Conservation (phyloP, 2,113 vertebrate genomes). For the Colaptes auratus region DNA sequence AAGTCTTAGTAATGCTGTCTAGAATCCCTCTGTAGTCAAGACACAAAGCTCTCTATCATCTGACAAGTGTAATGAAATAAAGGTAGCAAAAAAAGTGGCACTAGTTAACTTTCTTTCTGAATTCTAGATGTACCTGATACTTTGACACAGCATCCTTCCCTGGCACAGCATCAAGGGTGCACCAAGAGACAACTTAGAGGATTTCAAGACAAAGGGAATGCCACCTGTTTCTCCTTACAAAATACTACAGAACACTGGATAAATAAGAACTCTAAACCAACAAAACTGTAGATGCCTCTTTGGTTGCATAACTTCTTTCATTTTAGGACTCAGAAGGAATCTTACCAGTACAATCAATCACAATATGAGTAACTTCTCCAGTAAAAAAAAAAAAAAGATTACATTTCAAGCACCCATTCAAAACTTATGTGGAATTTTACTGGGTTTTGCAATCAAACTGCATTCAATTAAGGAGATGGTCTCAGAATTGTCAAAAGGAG, state of each 20-base stretch:
- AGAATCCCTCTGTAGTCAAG: not conserved
- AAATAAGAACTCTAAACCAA: not conserved
- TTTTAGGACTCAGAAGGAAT: not conserved
- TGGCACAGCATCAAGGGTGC: not conserved
- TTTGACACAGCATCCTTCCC: not conserved
- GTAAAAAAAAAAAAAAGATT: not conserved
- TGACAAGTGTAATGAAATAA: not conserved
- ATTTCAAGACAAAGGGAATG: not conserved
- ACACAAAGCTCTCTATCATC: not conserved
- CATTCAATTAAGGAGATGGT: not conserved
- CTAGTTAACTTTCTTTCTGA: not conserved
- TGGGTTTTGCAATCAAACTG: not conserved
- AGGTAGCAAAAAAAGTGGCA: not conserved
- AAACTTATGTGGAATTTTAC: not conserved
- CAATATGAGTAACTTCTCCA: not conserved
- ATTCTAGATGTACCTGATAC: not conserved
- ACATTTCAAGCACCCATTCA: not conserved
- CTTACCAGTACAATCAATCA: not conserved
- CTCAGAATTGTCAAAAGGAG: not conserved
- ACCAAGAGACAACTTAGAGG: not conserved
- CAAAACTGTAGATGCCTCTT: not conserved
- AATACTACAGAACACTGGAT: not conserved
- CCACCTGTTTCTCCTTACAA: not conserved
- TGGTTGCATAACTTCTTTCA: not conserved
- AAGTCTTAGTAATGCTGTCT: not conserved